Conservation (phyloP, 2,888 invertebrate species). For the Leistus spinibarbis region DNA sequence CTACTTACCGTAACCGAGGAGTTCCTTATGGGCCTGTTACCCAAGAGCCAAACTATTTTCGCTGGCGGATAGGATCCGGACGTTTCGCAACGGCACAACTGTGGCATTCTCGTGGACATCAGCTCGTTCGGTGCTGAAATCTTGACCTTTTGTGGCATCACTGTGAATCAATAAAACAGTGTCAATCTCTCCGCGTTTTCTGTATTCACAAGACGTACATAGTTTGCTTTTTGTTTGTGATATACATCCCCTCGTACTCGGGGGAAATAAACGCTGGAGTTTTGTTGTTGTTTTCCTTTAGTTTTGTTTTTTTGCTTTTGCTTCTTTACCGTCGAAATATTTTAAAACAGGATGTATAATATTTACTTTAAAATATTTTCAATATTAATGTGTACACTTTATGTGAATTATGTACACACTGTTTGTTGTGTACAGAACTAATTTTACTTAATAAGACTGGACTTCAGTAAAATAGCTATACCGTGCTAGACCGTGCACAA, state of each 20-base stretch:
- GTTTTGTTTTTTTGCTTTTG: constrained; percentile 4
- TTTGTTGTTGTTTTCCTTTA: constrained; percentile 1
- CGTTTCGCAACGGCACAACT: constrained; percentile 78
- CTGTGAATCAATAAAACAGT: constrained; percentile 58
- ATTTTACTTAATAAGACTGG: too few relatives aligned
- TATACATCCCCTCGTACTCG: constrained; percentile 16
- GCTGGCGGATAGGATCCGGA: constrained; percentile 85
- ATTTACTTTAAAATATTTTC: too few relatives aligned
- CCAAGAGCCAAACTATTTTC: constrained; percentile 80
- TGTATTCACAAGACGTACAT: constrained; percentile 20
- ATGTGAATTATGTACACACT: too few relatives aligned
- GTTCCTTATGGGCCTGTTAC: constrained; percentile 69
- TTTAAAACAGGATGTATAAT: constrained; percentile 1
- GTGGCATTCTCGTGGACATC: constrained; percentile 74
- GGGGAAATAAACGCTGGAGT: constrained; percentile 31
- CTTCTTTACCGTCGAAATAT: background rate
- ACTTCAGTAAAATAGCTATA: too few relatives aligned
- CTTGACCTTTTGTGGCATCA: constrained; percentile 79
- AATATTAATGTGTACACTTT: too few relatives aligned
- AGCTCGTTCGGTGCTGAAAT: constrained; percentile 73
- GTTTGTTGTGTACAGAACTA: too few relatives aligned
- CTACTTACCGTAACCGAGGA: constrained; percentile 66
- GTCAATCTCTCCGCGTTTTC: constrained; percentile 16
- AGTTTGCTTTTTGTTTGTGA: constrained; percentile 31
- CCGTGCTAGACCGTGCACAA: too few relatives aligned